phyloP scores from a whole-genome alignment of 30 jellyfish, hydroid and myxozoan species.

The Haliclystus octoradiatus region DNA sequence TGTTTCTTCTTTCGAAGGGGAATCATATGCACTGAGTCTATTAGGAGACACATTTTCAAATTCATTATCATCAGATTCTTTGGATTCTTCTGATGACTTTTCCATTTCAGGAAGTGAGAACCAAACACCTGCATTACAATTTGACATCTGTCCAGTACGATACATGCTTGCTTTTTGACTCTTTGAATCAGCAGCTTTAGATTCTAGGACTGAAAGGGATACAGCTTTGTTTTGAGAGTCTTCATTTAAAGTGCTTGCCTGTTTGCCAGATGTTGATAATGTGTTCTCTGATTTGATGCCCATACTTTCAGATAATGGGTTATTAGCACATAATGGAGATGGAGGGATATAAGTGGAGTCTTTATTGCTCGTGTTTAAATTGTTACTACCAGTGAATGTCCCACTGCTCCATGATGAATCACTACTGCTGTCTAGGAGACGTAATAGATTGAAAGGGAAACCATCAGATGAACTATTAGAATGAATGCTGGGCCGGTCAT shows the following conservation, averaged over 20 bases:
- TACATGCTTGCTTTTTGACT: conserved; percentile 22
- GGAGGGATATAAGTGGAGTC: no score
- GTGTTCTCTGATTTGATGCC: conserved; percentile 3
- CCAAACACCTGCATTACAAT: conserved; percentile 35
- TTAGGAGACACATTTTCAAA: background rate
- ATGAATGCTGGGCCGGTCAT: background rate
- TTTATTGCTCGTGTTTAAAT: no score
- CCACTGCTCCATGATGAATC: conserved; percentile 59
- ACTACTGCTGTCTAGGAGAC: conserved; percentile 41
- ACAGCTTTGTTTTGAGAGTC: conserved; percentile 68
- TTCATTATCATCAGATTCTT: conserved; percentile 8
- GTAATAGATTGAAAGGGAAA: conserved; percentile 39
- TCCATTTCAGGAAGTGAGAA: conserved; percentile 93
- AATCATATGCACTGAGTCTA: background rate
- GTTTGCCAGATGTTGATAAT: background rate
- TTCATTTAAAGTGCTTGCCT: no score
- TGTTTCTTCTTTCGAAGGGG: no score
- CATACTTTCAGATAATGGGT: background rate
- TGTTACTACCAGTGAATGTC: background rate
- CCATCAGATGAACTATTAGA: no score
- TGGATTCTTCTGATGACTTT: conserved; percentile 12
- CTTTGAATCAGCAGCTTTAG: conserved; percentile 23
- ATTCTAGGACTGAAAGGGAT: conserved; percentile 68
- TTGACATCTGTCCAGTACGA: background rate
- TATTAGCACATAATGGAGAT: background rate